Evolutionary conservation across 2,888 invertebrate species (phyloP).

Genomic region (Lithosia quadra): DNA sequence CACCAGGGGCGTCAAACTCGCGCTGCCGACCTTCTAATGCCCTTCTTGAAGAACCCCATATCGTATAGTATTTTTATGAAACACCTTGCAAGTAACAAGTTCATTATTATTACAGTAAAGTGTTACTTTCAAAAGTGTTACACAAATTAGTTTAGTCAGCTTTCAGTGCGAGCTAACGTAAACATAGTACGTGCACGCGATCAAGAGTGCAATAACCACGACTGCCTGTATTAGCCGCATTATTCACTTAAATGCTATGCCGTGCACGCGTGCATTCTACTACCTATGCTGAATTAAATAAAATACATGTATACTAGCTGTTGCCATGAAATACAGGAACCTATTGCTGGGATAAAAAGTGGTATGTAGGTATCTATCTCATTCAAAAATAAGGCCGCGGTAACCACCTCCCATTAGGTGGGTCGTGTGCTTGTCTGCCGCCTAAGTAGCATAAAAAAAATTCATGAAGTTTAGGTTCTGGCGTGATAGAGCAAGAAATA

Average conservation of each 20-base stretch:
- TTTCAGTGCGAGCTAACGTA: constrained; percentile 37
- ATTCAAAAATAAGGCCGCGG: too few species aligned
- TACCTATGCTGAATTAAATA: neutral
- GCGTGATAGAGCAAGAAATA: neutral
- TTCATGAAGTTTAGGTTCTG: neutral
- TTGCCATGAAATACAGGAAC: too few species aligned
- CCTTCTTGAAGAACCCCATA: too few species aligned
- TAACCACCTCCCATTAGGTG: too few species aligned
- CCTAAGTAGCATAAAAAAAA: too few species aligned
- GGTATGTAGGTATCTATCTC: too few species aligned
- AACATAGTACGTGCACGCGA: constrained; percentile 55
- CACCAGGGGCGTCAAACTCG: too few species aligned
- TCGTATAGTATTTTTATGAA: too few species aligned
- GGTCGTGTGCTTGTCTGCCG: too few species aligned
- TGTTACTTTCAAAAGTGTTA: constrained; percentile 44
- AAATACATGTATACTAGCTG: neutral
- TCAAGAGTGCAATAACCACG: constrained; percentile 51
- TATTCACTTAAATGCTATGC: constrained; percentile 16
- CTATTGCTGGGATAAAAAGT: too few species aligned
- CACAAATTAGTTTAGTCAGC: constrained; percentile 49
- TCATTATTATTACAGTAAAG: constrained; percentile 38
- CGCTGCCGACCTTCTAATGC: too few species aligned
- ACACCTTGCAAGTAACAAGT: constrained; percentile 32
- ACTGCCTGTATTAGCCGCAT: constrained; percentile 13
- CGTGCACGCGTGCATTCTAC: neutral